Percentiles rank a stretch among this genome's conserved stretches.
Evolutionary conservation across 2,113 vertebrate genomes (phyloP).

Genomic region (Ceyx cyanopectus): DNA sequence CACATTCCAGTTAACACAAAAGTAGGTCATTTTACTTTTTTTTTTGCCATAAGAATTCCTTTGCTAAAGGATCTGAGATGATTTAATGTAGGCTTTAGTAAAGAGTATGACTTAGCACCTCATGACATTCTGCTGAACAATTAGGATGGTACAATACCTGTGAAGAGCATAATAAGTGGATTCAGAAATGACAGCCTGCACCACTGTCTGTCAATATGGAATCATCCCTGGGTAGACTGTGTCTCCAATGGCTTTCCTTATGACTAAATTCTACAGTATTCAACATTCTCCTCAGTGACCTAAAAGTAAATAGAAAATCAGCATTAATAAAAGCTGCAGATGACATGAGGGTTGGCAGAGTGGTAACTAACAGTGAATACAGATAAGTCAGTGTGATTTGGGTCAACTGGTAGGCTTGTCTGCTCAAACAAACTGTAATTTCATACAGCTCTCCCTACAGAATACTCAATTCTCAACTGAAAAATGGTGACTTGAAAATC

Average conservation of each 20-base stretch:
- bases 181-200: background rate
- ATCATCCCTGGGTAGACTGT: background rate
- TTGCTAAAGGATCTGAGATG: background rate
- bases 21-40: constrained; percentile 22
- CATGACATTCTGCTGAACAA: background rate
- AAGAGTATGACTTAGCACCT: background rate
- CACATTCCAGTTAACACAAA: background rate
- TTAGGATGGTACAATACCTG: background rate
- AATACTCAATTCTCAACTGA: background rate
- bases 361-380: constrained; percentile 26
- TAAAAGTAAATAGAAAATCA: constrained; percentile 52
- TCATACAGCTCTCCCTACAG: background rate
- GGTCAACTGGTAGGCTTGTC: constrained; percentile 44
- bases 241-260: constrained; percentile 7
- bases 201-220: background rate
- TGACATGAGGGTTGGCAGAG: constrained; percentile 4
- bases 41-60: background rate
- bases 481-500: constrained; percentile 2
- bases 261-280: constrained; percentile 15
- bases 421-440: constrained; percentile 51
- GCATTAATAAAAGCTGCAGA: constrained; percentile 42
- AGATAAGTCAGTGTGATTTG: constrained; percentile 17
- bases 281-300: constrained; percentile 17
- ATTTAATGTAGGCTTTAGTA: background rate
- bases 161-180: background rate